Evolutionary conservation across 2,888 invertebrate species (phyloP), one percentile per base, ranked within the genome.

Genomic region (Augiades crinisus): DNA sequence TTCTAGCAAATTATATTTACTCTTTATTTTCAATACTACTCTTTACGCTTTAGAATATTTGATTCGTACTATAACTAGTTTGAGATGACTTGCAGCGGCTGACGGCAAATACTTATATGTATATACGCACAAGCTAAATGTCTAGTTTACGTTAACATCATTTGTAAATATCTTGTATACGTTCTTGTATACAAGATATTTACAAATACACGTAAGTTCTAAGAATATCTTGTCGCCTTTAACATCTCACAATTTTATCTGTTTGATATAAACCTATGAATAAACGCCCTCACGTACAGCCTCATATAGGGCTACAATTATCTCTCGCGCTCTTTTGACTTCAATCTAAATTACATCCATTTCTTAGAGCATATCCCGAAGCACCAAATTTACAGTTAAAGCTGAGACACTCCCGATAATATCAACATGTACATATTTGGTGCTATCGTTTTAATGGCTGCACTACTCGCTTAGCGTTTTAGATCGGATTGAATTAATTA

Each of bases 401-500:
- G 44, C 44, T 44, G 30, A 44, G 44, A 44, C 37, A 51, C 22
- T 44, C 31, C 53, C 53, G 60, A 57, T 57, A 53, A 41, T 52
- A 62, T 60, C 60, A 55, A 51, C 57, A 52, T 53, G 46, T 45
- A 55, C 58, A 47, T 58, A 62, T 62, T 62, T 54, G 57, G 60
- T 54, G 36, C 55, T 57, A 58, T 60, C 60, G 52, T 55, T 46
- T 49, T 58, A 58, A 60, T 58, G 58, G 56, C 37, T 41, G 56
- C 50, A 46, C 51, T 52, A 49, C 59, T 55, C 49, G 54, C 55
- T 40, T 58, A 53, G 45, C 53, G 51, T 53, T 50, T 50, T 53
- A 57, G 55, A 57, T 58, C 53, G 55, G 53, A 54, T 56, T 56
- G 55, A 59, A 58, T 59, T 60, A 58, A 61, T 61, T 61, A 60